These are phyloP conservation scores for Polydrusus pterygomalis DNA, from an alignment of 2,888 invertebrate species.

Conservation along the genomic window DNA sequence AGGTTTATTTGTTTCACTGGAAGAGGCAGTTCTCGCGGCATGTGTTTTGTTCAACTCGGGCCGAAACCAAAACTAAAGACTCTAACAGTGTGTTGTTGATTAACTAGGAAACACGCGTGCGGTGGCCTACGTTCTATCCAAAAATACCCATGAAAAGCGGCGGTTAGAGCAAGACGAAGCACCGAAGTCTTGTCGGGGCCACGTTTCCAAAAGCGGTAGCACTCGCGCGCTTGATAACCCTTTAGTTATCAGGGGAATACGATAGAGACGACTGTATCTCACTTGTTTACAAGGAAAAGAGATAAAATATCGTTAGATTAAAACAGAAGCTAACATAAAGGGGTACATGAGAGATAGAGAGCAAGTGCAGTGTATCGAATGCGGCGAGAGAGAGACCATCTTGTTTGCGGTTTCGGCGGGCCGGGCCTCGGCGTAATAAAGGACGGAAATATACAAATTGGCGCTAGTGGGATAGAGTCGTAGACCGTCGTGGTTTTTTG, in stretches of 20 bases:
- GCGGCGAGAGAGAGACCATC: conserved; percentile 75
- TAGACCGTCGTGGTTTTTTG: conserved; percentile 72
- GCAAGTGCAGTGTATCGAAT: conserved; percentile 71
- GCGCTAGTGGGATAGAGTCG: conserved; percentile 71
- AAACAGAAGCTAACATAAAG: conserved; percentile 72
- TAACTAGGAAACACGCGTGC: conserved; percentile 65
- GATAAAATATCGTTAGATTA: conserved; percentile 67
- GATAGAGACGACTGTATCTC: conserved; percentile 54
- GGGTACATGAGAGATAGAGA: conserved; percentile 69
- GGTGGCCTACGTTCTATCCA: conserved; percentile 61
- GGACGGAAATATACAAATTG: conserved; percentile 80
- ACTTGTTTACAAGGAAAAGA: conserved; percentile 65
- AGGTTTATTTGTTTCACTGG: conserved; percentile 26
- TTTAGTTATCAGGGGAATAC: conserved; percentile 71
- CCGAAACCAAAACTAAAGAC: conserved; percentile 74
- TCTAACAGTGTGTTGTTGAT: conserved; percentile 72
- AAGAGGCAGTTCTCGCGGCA: conserved; percentile 10
- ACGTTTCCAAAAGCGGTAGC: conserved; percentile 66
- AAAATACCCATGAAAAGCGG: conserved; percentile 60
- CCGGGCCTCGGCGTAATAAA: conserved; percentile 81
- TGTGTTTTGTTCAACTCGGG: conserved; percentile 61
- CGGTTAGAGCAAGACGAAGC: conserved; percentile 62
- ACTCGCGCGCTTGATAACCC: conserved; percentile 73
- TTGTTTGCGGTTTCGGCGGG: conserved; percentile 82
- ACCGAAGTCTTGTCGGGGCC: conserved; percentile 65